Evolutionary conservation across 1,140 invertebrate species (phyloP), one percentile per base, ranked within the genome.

Genomic region (Saccostrea cuccullata): DNA sequence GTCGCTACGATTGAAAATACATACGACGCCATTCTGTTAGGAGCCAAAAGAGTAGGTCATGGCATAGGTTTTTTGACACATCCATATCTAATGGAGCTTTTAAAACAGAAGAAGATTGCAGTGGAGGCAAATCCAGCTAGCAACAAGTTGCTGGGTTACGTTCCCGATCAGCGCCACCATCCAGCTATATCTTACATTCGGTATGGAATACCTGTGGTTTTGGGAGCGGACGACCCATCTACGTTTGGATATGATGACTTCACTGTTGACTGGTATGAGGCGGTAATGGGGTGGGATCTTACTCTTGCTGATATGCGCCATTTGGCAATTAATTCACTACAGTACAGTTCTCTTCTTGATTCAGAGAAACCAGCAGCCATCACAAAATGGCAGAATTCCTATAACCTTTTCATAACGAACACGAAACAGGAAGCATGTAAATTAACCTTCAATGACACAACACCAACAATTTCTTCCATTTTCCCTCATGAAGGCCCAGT

Each of bases 241-340:
- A 91, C 88, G n/a, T 92, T 91, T 86, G 92, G 92, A 26, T 92
- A 92, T 85, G 87, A 93, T 83, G 86, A 91, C 56, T 91, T 92
- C 36, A 93, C 92, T 2, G 89, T 91, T n/a, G 92, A 93, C 60
- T 93, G 90, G 91, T 93, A 93, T 82, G 84, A 89, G 40, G 92
- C 90, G 20, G 92, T 91, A 30, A 91, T 92, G 91, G 88, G 85
- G 20, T 93, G 92, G 92, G 90, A 92, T 55, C 70, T 93, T 3
- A 73, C 88, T 86, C 89, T 93, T 23, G 87, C 86, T 13, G 92
- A 93, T 67, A 64, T 93, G 26, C 88, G 88, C 87, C 82, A 88
- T 26, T 64, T 93, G 30, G 92, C 92, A 0, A 84, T 47, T 0
- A 92, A 92, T 77, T 92, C 92, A 55, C 86, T 93, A 5, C 11